Base-by-base conservation (phyloP, 2,113 vertebrate species). In the Apodemus speciosus region DNA sequence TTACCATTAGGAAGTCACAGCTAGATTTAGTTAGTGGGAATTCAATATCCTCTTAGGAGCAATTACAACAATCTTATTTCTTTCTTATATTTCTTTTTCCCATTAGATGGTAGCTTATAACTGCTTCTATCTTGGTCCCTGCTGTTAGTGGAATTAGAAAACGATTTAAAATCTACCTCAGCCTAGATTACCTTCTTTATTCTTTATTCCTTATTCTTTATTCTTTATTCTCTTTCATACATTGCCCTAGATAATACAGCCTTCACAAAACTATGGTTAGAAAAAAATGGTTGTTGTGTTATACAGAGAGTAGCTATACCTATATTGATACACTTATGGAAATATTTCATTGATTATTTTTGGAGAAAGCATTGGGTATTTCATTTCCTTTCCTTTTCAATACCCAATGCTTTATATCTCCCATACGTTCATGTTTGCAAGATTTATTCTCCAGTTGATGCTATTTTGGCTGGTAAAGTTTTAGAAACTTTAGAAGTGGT, bases 61-160 rank as follows among this genome's bases (percentile, higher is more conserved):
- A 58, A 64, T 94, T 89, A 87, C 3, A 64, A n/a, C 38, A 87
- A 72, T 66, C 66, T 90, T 95, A 46, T 20, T n/a, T 90, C 18
- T 85, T 94, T 27, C 38, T 75, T 53, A 23, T 80, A 88, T 20
- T 93, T 93, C 62, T 51, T 43, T 11, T 71, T 85, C 60, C 40
- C 16, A 71, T 46, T 89, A 66, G 15, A 30, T 77, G 8, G 66
- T 75, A 32, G n/a, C 6, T 27, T 91, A 18, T 43, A 91, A 72
- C 4, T 80, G 56, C 23, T 91, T 89, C 40, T 71, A 3, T 21
- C 38, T 93, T 93, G 71, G 49, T 27, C 20, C 21, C 51, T 51
- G 13, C 9, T 91, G 56, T 46, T 95, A 49, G 56, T 87, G 2
- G 25, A 83, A 71, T n/a, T 72, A 92, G 72, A 89, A 32, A 68